Percentiles rank a stretch among this genome's conserved stretches.
Conservation (phyloP, 2,113 vertebrate genomes). For the Neodontobutis hainanensis region DNA sequence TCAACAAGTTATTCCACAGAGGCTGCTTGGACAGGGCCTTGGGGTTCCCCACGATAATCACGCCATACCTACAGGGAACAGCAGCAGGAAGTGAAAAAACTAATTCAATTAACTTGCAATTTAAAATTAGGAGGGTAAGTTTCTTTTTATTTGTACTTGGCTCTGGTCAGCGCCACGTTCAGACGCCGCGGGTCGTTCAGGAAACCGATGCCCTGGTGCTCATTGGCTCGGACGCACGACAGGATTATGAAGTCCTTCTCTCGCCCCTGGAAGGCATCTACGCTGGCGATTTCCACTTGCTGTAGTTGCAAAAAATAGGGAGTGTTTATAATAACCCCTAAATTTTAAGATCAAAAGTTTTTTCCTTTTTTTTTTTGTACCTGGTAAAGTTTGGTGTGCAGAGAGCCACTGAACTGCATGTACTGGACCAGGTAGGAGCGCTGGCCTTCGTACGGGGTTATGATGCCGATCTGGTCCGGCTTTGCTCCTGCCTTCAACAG, state of each 20-base stretch:
- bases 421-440: slow-evolving; percentile 98
- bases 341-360: too few relatives aligned
- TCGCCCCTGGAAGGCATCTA: slow-evolving; percentile 97
- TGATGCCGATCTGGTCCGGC: slow-evolving; percentile 97
- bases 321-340: background rate
- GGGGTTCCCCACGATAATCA: slow-evolving; percentile 98
- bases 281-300: slow-evolving; percentile 99
- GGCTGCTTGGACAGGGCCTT: slow-evolving; percentile 98
- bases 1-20: slow-evolving; percentile 96
- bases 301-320: slow-evolving; percentile 48
- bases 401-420: slow-evolving; percentile 98
- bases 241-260: slow-evolving; percentile 99
- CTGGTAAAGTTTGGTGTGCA: slow-evolving; percentile 99
- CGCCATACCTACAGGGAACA: slow-evolving; percentile 85
- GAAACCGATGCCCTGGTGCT: slow-evolving; percentile 98
- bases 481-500: slow-evolving; percentile 95
- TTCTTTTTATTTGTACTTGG: slow-evolving; percentile 82
- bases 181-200: slow-evolving; percentile 95
- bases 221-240: slow-evolving; percentile 95
- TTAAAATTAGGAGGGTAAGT: background rate
- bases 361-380: slow-evolving; percentile 73
- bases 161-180: slow-evolving; percentile 97
- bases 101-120: slow-evolving; percentile 3
- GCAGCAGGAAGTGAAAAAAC: background rate
- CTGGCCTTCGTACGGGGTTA: slow-evolving; percentile 96